phyloP scores from a whole-genome alignment of 2,113 vertebrate species.

The Plestiodon gilberti region DNA sequence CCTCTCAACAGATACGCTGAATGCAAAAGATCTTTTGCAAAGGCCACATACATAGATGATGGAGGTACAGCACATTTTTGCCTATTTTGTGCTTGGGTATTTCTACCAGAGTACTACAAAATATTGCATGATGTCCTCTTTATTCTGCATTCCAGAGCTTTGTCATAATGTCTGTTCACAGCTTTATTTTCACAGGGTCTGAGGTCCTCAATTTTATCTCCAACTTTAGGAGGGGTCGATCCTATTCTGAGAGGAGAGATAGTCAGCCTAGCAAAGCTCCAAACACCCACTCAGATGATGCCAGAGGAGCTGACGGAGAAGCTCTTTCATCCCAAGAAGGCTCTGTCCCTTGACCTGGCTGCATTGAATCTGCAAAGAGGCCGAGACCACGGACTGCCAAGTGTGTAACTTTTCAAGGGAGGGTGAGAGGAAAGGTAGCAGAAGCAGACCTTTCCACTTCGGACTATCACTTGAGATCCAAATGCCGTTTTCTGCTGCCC shows the following conservation, averaged over 20 bases:
- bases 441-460: background rate
- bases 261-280: slow-evolving; percentile 80
- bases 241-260: slow-evolving; percentile 80
- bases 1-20: background rate
- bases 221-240: slow-evolving; percentile 77
- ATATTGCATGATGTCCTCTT: background rate
- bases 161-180: background rate
- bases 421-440: background rate
- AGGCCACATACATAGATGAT: background rate
- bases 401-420: slow-evolving; percentile 59
- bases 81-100: background rate
- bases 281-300: slow-evolving; percentile 83
- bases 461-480: background rate
- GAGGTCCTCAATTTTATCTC: background rate
- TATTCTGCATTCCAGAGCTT: background rate
- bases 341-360: slow-evolving; percentile 83
- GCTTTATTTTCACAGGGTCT: background rate
- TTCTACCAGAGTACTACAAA: background rate
- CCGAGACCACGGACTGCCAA: slow-evolving; percentile 85
- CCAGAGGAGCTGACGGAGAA: slow-evolving; percentile 82
- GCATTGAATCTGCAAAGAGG: slow-evolving; percentile 85
- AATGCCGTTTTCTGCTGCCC: background rate
- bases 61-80: background rate
- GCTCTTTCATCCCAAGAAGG: slow-evolving; percentile 81
- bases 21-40: background rate